Percentiles rank a stretch among this genome's conserved stretches.
phyloP scores from a whole-genome alignment of 2,797 vertebrate species.

The Apogon hyalosoma region DNA sequence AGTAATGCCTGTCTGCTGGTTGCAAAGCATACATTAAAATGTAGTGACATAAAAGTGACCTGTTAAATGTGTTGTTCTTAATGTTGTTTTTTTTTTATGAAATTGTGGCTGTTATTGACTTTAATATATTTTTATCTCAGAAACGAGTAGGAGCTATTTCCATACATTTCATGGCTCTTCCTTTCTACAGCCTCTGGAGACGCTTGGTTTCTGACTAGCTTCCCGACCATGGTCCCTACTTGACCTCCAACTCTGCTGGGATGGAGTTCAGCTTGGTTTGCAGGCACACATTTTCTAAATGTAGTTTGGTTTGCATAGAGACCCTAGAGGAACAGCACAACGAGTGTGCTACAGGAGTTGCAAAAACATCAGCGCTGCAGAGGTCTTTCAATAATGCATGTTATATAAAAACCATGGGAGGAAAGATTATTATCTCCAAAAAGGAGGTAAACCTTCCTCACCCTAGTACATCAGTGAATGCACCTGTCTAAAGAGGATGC shows the following conservation, averaged over 20 bases:
- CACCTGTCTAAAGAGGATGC: conserved; percentile 21
- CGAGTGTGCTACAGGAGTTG: conserved; percentile 40
- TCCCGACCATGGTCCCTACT: conserved; percentile 26
- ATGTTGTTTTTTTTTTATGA: conserved; percentile 22
- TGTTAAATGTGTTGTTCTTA: conserved; percentile 8
- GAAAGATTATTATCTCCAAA: conserved; percentile 56
- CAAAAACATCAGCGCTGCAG: conserved; percentile 59
- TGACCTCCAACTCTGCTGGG: conserved; percentile 5
- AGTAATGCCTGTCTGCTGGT: conserved; percentile 35
- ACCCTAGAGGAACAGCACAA: conserved; percentile 34
- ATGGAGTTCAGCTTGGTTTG: conserved; percentile 18
- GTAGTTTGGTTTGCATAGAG: conserved; percentile 48
- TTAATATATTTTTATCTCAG: conserved; percentile 22
- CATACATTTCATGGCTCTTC: conserved; percentile 14
- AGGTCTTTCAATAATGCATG: conserved; percentile 74
- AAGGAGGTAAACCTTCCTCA: conserved; percentile 33
- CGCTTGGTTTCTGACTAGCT: conserved; percentile 22
- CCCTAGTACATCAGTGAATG: conserved; percentile 7
- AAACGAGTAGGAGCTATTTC: conserved; percentile 13
- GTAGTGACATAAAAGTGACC: neutral
- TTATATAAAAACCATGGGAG: conserved; percentile 61
- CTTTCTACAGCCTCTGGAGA: conserved; percentile 7
- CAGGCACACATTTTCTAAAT: conserved; percentile 55
- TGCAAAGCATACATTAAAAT: no score
- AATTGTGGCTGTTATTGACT: conserved; percentile 22